Conservation (phyloP, 2,888 invertebrate species). For the Platynereis dumerilii region DNA sequence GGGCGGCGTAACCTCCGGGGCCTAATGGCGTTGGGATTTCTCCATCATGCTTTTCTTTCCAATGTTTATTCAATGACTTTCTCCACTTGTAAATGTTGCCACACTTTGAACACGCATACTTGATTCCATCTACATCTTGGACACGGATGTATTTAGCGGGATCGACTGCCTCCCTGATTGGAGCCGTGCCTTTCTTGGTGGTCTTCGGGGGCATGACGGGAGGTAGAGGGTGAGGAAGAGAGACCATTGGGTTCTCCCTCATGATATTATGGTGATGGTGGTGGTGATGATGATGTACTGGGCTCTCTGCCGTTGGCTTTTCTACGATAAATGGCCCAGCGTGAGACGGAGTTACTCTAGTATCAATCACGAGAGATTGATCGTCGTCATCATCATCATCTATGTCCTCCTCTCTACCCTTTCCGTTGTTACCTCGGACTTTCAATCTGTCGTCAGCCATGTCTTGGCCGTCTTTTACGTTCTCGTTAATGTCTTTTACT, state of each 20-base stretch:
- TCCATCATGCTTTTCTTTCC: slow-evolving; percentile 63
- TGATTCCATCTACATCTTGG: slow-evolving; percentile 55
- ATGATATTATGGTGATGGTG: background rate
- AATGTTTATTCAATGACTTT: slow-evolving; percentile 63
- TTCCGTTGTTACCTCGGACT: too few species aligned
- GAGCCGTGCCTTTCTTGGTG: slow-evolving; percentile 22
- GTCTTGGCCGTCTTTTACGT: background rate
- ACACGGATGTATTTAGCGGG: slow-evolving; percentile 59
- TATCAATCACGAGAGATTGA: background rate
- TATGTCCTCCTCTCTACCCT: slow-evolving; percentile 1
- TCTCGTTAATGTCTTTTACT: background rate
- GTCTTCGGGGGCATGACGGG: slow-evolving; percentile 4
- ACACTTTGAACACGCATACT: slow-evolving; percentile 63
- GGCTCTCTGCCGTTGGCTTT: too few species aligned
- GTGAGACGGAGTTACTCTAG: background rate
- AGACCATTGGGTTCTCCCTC: background rate
- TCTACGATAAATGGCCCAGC: too few species aligned
- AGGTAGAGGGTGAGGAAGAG: background rate
- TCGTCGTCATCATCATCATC: slow-evolving; percentile 43
- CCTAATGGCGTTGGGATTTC: slow-evolving; percentile 47
- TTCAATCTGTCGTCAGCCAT: background rate
- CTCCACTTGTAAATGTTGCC: slow-evolving; percentile 63
- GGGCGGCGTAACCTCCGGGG: slow-evolving; percentile 22
- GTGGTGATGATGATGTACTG: too few species aligned
- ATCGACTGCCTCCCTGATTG: slow-evolving; percentile 52